Evolutionary conservation across 2,888 invertebrate genomes (phyloP), one percentile per base, ranked within the genome.

Genomic region (Sericinus montela): DNA sequence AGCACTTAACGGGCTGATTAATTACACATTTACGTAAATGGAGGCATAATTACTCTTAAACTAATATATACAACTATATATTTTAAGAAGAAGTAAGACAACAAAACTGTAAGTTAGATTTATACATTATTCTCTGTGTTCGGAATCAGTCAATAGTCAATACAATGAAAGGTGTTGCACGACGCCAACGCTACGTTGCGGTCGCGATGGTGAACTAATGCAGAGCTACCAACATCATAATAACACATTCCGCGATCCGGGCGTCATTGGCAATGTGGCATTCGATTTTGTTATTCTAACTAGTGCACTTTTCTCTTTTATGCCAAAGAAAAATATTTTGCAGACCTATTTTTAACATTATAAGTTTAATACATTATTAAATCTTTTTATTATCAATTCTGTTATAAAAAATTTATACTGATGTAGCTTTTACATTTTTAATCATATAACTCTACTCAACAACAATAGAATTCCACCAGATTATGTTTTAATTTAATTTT

Each of bases 161-260:
- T 92, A 92, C 91, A 91, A 91, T 91, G 91, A 91, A 92, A 92
- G 91, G 92, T 92, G 92, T 91, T 91, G 90, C 90, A 90, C 90
- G 90, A 90, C 88, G 86, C 88, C 86, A 91, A 90, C 91, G 86
- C 89, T 82, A 59, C 87, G 82, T 71, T 77, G 87, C 85, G 89
- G 89, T 78, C 87, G 87, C 90, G 86, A 89, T 87, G 81, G 83
- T 78, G 82, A 88, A 89, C 89, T 88, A 87, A 82, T 55, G 55
- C 81, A 77, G 69, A 56, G 65, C 65, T 82, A 66, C 89, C 89
- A 88, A 83, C 84, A 65, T 75, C 65, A 71, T 60, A 55, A 60
- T 63, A 60, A 54, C 59, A 80, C 76, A 80, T 80, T 83, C 78
- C 76, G 80, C 77, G 78, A 78, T 79, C 73, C 67, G 66, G 75